Evolutionary conservation across 2,113 vertebrate species (phyloP).

Genomic region (Rhodinocichla rosea): DNA sequence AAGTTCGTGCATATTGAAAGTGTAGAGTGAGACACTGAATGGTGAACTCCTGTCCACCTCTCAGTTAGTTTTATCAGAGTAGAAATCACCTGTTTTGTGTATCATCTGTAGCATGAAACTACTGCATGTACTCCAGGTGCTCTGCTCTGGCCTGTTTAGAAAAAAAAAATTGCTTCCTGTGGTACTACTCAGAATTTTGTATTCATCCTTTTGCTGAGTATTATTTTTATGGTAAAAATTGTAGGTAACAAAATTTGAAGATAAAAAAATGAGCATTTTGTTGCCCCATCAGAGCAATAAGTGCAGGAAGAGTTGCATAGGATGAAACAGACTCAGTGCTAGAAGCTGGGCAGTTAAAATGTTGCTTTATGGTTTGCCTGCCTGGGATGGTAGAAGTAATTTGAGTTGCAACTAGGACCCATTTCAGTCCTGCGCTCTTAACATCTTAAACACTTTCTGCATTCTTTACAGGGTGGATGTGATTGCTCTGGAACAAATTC

Average conservation of each 20-base stretch:
- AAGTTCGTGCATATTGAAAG: too few species aligned
- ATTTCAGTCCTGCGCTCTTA: not conserved
- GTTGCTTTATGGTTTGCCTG: not conserved
- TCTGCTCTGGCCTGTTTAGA: not conserved
- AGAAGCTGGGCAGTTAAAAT: not conserved
- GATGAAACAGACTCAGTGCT: not conserved
- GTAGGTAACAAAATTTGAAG: not conserved
- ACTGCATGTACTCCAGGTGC: not conserved
- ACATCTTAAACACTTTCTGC: not conserved
- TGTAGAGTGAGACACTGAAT: not conserved
- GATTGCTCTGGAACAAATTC: constrained; percentile 32
- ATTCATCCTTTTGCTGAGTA: not conserved
- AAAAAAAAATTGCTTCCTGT: not conserved
- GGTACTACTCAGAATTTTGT: not conserved
- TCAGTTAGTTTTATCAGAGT: not conserved
- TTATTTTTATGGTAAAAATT: not conserved
- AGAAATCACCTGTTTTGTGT: not conserved
- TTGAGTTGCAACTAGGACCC: not conserved
- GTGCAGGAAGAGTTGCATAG: not conserved
- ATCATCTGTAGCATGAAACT: not conserved
- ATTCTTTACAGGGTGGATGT: constrained; percentile 39
- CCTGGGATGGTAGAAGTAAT: not conserved
- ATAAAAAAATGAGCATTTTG: not conserved
- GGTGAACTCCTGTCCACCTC: not conserved
- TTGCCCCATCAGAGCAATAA: not conserved